Evolutionary conservation across 2,797 vertebrate genomes (phyloP), one percentile per base, ranked within the genome.

Genomic region (Sphenopsis melanotis): DNA sequence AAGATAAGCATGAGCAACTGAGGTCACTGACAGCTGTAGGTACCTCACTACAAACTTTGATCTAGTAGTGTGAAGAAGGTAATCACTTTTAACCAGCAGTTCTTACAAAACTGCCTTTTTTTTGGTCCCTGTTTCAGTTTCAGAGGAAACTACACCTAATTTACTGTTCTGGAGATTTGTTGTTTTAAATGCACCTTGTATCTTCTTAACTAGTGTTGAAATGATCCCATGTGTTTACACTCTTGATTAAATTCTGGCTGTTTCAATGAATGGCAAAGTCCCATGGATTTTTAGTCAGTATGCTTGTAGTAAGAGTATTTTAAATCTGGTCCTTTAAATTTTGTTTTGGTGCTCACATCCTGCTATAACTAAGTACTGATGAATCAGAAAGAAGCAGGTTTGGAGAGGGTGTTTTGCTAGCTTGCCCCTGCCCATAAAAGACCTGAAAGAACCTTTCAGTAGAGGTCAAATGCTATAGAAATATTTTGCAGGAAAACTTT

Each of bases 381-480:
- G 8, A 81, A 42, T 41, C 29, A 83, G 6, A 69, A 53, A 47
- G 29, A 86, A 72, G 21, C 24, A 2, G 11, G 16, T 9, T 12
- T 41, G 17, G 17, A 23, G 16, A 34, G 3, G 4, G 6, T 69
- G 5, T 76, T 80, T 82, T 88, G 2, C 68, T 84, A 77, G 12
- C 14, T 88, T 72, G 20, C 37, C 22, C 52, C 9, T 65, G 61
- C 36, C 32, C 11, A 3, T 42, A 39, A 52, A 76, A 63, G 44
- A 49, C 6, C 29, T 71, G 61, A 75, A 87, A 78, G 29, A 24
- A 41, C 32, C 8, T 70, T 69, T 72, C 30, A 10, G 22, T 37
- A 39, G 59, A n/a, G 14, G 1, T 6, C 76, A 34, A 82, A 74
- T 2, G 0, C 0, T 2, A 21, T 8, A 57, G 32, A 76, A 30